A percentile compares a stretch with the other conserved stretches of the same genome.
Conservation (phyloP, 2,797 vertebrate species). For the Kryptolebias ocellatus region DNA sequence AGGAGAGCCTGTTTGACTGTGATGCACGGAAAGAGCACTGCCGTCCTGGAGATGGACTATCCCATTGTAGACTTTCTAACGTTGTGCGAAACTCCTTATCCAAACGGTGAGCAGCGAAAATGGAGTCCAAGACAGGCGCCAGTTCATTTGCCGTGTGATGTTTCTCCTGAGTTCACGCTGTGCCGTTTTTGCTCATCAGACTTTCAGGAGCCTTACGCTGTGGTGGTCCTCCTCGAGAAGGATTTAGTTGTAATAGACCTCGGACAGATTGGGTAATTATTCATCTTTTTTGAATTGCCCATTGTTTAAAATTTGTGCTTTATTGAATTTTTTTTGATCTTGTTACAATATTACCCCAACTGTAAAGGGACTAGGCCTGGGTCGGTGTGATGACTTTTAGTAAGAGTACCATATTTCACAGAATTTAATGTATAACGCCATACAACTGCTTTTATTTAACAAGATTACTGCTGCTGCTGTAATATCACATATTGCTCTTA, state of each 20-base stretch:
- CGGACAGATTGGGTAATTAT: slow-evolving; percentile 94
- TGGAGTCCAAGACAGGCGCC: neutral
- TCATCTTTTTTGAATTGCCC: slow-evolving; percentile 8
- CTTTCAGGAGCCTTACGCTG: slow-evolving; percentile 98
- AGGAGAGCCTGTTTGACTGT: slow-evolving; percentile 98
- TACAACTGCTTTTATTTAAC: too few species aligned
- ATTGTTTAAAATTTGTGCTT: too few species aligned
- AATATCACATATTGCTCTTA: too few species aligned
- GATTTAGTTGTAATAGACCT: slow-evolving; percentile 98
- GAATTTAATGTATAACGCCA: too few species aligned
- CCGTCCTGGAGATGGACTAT: slow-evolving; percentile 99
- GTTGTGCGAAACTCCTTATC: slow-evolving; percentile 98
- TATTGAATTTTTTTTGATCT: too few species aligned
- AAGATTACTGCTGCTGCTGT: too few species aligned
- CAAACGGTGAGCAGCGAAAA: slow-evolving; percentile 85
- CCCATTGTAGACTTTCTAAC: slow-evolving; percentile 98
- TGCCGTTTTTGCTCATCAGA: slow-evolving; percentile 78
- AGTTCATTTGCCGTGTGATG: neutral
- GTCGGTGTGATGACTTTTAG: too few species aligned
- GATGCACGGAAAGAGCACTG: slow-evolving; percentile 98
- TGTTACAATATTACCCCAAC: too few species aligned
- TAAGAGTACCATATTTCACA: too few species aligned
- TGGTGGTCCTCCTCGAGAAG: slow-evolving; percentile 96
- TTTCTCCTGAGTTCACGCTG: neutral
- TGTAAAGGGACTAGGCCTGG: too few species aligned